These are phyloP conservation scores for Nesospiza acunhae DNA, from an alignment of 2,113 vertebrate species.

Conservation along the genomic window DNA sequence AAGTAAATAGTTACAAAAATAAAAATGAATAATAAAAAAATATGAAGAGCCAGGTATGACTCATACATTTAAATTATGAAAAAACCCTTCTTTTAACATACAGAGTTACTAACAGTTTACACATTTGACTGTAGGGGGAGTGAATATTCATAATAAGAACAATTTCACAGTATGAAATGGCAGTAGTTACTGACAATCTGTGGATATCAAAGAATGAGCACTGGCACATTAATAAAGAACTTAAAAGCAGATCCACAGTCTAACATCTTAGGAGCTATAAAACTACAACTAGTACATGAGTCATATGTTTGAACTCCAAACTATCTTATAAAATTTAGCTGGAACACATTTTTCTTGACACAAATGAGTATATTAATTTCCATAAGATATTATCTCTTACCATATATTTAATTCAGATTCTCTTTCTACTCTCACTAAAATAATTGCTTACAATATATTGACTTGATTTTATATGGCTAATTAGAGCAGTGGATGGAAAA, in stretches of 20 bases:
- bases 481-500: slow-evolving; percentile 77
- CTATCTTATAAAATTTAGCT: slow-evolving; percentile 68
- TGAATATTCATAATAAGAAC: slow-evolving; percentile 72
- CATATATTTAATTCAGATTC: slow-evolving; percentile 79
- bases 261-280: slow-evolving; percentile 68
- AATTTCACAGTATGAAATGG: slow-evolving; percentile 38
- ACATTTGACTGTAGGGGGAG: slow-evolving; percentile 75
- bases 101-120: slow-evolving; percentile 65
- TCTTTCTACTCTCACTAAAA: slow-evolving; percentile 78
- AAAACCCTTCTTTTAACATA: slow-evolving; percentile 28
- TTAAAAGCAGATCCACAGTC: slow-evolving; percentile 64
- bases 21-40: not conserved
- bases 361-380: slow-evolving; percentile 79
- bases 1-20: not conserved
- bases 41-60: not conserved
- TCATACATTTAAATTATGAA: not conserved
- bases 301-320: slow-evolving; percentile 70
- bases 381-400: slow-evolving; percentile 77
- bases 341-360: slow-evolving; percentile 73
- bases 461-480: slow-evolving; percentile 81
- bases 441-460: slow-evolving; percentile 79
- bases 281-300: slow-evolving; percentile 62
- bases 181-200: slow-evolving; percentile 57
- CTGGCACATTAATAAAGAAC: slow-evolving; percentile 52
- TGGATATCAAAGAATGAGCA: slow-evolving; percentile 68